These are phyloP conservation scores for Coreius guichenoti DNA, from an alignment of 2,797 vertebrate species.

Conservation along the genomic window DNA sequence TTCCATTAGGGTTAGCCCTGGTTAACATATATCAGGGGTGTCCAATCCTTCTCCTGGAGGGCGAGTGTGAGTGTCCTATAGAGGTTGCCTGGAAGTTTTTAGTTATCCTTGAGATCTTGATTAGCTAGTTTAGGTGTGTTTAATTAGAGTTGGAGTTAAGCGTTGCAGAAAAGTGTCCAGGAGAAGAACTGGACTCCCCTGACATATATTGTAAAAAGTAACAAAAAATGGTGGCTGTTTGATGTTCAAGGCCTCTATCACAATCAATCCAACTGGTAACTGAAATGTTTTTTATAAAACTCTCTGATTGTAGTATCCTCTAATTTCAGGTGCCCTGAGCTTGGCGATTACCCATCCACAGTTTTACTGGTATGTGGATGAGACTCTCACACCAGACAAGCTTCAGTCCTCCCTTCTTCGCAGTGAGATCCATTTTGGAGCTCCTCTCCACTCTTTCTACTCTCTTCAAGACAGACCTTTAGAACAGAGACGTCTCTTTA, in stretches of 20 bases:
- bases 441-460: slow-evolving; percentile 91
- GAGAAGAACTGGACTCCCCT: not conserved
- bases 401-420: slow-evolving; percentile 91
- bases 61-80: not conserved
- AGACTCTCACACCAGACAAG: slow-evolving; percentile 88
- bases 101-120: not conserved
- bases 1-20: not conserved
- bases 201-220: not conserved
- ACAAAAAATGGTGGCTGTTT: not conserved
- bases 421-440: slow-evolving; percentile 95
- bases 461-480: slow-evolving; percentile 91
- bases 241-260: not conserved
- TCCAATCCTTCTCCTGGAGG: not conserved
- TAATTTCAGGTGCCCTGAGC: slow-evolving; percentile 86
- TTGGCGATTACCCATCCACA: slow-evolving; percentile 98
- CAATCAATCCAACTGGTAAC: not conserved
- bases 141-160: not conserved
- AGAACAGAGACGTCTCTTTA: slow-evolving; percentile 89
- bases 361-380: slow-evolving; percentile 99
- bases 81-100: not conserved
- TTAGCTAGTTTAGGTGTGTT: not conserved
- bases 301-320: not conserved
- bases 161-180: too few relatives aligned
- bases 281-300: not conserved
- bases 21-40: not conserved